Evolutionary conservation across 2,888 invertebrate species (phyloP), one percentile per base, ranked within the genome.

Genomic region (Scotopteryx bipunctaria): DNA sequence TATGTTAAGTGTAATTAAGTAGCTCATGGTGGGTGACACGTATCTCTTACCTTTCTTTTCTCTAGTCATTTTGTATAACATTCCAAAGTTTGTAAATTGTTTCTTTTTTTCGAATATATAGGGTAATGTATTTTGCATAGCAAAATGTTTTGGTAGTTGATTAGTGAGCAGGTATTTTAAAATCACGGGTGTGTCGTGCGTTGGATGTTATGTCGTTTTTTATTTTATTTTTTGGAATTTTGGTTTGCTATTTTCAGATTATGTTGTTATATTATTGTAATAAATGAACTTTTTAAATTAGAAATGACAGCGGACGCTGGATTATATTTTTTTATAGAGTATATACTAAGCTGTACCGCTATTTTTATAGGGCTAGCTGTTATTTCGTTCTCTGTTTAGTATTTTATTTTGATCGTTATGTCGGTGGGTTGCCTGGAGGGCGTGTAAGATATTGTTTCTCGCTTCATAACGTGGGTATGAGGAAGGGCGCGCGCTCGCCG

Each of bases 291-390:
- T 78, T 83, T 83, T 78, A 81, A 85, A 83, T 84, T 85, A 88
- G 83, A 86, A 81, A 86, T 78, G 62, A 73, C 86, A 81, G 87
- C 84, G 70, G 64, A 72, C 68, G 88, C 87, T 88, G 88, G 63
- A 74, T 83, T 84, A 85, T 87, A 88, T 89, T 86, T 88, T 88
- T 89, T 89, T 90, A 88, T 86, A 88, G 80, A 82, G 82, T 84
- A 78, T n/a, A n/a, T 83, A 86, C 84, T 86, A 81, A 81, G 86
- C 88, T 88, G 76, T 84, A 83, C 86, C 81, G 86, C 86, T 88
- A 89, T 89, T 89, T 89, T 88, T 89, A 86, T 88, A 89, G 86
- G 66, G 75, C 70, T 86, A 86, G 81, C 72, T 75, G 75, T 83
- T 85, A 68, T 80, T 78, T 73, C 36, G 71, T 86, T 83, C 57